These are phyloP conservation scores for Leptogaster cylindrica DNA, from an alignment of 2,888 invertebrate genomes.

Conservation along the genomic window DNA sequence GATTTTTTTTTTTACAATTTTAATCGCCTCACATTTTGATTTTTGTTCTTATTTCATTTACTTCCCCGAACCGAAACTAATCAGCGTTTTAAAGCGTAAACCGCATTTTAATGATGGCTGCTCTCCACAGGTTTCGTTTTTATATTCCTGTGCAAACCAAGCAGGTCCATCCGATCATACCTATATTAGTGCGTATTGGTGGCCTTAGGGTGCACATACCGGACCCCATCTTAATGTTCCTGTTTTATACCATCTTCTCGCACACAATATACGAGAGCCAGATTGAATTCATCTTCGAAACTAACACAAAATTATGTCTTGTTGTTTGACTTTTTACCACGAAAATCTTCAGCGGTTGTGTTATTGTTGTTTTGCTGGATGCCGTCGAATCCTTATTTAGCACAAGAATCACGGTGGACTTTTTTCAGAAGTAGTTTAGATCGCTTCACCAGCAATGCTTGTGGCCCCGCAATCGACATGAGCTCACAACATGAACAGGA, in stretches of 20 bases:
- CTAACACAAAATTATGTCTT: conserved; percentile 43
- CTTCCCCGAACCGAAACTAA: conserved; percentile 49
- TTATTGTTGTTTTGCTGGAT: conserved; percentile 23
- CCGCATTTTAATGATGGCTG: conserved; percentile 50
- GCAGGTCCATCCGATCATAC: conserved; percentile 35
- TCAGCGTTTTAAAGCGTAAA: conserved; percentile 50
- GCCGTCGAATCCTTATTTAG: conserved; percentile 34
- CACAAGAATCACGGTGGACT: conserved; percentile 9
- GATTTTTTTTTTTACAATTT: conserved; percentile 21
- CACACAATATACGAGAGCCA: conserved; percentile 25
- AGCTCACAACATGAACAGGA: conserved; percentile 27
- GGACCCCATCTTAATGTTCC: conserved; percentile 31
- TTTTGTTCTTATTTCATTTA: conserved; percentile 25
- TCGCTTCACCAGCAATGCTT: conserved; percentile 18
- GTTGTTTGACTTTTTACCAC: conserved; percentile 32
- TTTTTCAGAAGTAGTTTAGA: conserved; percentile 19
- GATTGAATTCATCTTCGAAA: conserved; percentile 39
- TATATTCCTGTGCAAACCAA: conserved; percentile 19
- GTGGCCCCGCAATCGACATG: conserved; percentile 2
- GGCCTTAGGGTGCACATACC: conserved; percentile 35
- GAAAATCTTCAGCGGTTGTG: conserved; percentile 19
- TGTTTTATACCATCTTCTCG: conserved; percentile 22
- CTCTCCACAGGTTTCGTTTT: conserved; percentile 43
- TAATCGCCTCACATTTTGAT: conserved; percentile 27
- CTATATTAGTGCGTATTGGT: neutral